Evolutionary conservation across 2,797 vertebrate species (phyloP).

Genomic region (Ctenosaura bakeri): DNA sequence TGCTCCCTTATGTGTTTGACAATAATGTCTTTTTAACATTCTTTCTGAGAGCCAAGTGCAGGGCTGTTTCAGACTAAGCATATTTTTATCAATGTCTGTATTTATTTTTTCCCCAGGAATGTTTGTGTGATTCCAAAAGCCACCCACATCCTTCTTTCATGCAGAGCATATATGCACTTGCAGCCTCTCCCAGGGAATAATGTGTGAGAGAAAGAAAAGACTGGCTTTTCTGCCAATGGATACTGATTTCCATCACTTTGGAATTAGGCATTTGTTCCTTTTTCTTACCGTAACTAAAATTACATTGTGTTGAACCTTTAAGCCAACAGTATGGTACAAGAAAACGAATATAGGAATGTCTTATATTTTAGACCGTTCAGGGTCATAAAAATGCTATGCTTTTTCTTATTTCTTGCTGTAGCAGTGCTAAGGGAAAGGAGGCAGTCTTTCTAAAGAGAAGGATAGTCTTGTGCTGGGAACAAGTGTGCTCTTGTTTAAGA

Average conservation of each 20-base stretch:
- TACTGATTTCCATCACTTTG: conserved; percentile 34
- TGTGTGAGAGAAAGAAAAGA: conserved; percentile 47
- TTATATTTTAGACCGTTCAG: conserved; percentile 21
- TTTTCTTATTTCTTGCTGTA: background rate
- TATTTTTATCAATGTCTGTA: conserved; percentile 75
- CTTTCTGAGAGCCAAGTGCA: conserved; percentile 73
- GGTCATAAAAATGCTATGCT: background rate
- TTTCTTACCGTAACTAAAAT: conserved; percentile 50
- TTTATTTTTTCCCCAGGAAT: conserved; percentile 76
- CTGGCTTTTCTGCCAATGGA: conserved; percentile 32
- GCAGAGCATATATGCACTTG: conserved; percentile 69
- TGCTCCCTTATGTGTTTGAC: conserved; percentile 69
- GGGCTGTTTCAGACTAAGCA: conserved; percentile 71
- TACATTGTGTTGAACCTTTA: background rate
- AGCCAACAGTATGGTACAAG: conserved; percentile 43
- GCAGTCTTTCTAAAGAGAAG: background rate
- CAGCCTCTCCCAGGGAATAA: conserved; percentile 63
- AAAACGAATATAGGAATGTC: conserved; percentile 28
- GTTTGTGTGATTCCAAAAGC: conserved; percentile 75
- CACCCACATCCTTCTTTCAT: conserved; percentile 77
- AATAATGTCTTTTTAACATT: conserved; percentile 70
- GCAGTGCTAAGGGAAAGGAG: background rate
- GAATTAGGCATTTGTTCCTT: conserved; percentile 32
- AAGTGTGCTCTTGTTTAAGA: background rate
- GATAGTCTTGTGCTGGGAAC: background rate